phyloP scores from a whole-genome alignment of 35 echinoderm and acorn worm species.

The Apostichopus californicus region DNA sequence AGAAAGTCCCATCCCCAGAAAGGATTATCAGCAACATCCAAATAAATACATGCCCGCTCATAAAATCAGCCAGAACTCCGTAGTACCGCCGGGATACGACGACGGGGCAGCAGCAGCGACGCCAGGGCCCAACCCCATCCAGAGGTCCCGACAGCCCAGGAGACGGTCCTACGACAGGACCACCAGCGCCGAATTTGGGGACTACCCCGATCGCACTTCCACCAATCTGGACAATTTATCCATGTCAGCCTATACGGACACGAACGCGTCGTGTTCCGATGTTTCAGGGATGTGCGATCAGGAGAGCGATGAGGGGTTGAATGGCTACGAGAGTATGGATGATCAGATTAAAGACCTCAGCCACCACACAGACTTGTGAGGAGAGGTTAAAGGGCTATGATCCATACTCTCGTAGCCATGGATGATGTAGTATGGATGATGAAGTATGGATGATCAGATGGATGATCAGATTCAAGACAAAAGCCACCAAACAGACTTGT shows the following conservation, averaged over 20 bases:
- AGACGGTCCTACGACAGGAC: conserved; percentile 8
- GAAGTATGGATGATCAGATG: too few relatives aligned
- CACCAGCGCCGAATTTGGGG: conserved; percentile 46
- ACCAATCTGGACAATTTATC: conserved; percentile 91
- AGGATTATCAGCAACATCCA: conserved; percentile 73
- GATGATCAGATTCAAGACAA: too few relatives aligned
- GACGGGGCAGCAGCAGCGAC: not conserved
- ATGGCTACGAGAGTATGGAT: conserved; percentile 79
- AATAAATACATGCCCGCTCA: conserved; percentile 91
- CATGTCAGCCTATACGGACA: conserved; percentile 90
- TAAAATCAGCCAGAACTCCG: conserved; percentile 63
- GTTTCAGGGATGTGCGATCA: conserved; percentile 90
- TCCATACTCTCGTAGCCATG: not conserved
- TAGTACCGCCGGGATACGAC: conserved; percentile 66
- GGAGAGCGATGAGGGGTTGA: conserved; percentile 77
- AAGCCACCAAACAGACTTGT: too few relatives aligned
- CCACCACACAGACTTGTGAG: conserved; percentile 43
- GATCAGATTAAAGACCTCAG: conserved; percentile 42
- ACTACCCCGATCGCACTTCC: conserved; percentile 61
- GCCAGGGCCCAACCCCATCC: conserved; percentile 55
- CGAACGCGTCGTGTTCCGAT: conserved; percentile 94
- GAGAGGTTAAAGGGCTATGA: not conserved
- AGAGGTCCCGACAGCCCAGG: conserved; percentile 16
- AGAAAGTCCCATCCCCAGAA: conserved; percentile 23
- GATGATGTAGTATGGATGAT: too few relatives aligned